A percentile compares a stretch with the other conserved stretches of the same genome.
Conservation (phyloP, 2,888 invertebrate species). For the Meiosimyza decipiens region DNA sequence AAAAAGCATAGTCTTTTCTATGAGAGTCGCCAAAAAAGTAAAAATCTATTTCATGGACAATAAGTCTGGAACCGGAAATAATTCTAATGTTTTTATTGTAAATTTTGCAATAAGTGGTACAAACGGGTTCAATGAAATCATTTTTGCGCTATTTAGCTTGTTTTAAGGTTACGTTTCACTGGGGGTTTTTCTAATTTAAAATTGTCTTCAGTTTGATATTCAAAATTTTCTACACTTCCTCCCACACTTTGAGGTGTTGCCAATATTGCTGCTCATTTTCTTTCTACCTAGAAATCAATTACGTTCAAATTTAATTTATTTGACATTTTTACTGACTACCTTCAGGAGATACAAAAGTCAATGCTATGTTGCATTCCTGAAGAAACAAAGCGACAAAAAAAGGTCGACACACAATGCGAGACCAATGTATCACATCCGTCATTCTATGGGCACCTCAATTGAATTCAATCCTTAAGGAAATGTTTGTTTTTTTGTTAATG, state of each 20-base stretch:
- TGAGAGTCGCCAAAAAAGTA: too few relatives aligned
- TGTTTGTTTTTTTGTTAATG: neutral
- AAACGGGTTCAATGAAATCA: too few relatives aligned
- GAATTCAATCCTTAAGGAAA: neutral
- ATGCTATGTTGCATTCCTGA: constrained; percentile 10
- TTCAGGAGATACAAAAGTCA: constrained; percentile 1
- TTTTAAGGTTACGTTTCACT: too few relatives aligned
- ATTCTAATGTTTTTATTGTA: too few relatives aligned
- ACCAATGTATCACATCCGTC: constrained; percentile 9
- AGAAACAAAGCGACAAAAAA: neutral
- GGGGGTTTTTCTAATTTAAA: too few relatives aligned
- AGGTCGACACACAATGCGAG: neutral
- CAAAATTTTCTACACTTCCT: neutral
- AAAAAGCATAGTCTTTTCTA: too few relatives aligned
- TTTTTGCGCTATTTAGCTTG: too few relatives aligned
- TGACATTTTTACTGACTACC: neutral
- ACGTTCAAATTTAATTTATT: constrained; percentile 16
- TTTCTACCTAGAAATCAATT: constrained; percentile 16
- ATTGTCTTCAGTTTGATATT: too few relatives aligned
- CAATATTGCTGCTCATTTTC: constrained; percentile 8
- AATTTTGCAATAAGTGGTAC: too few relatives aligned
- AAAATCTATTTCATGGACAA: too few relatives aligned
- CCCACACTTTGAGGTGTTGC: neutral
- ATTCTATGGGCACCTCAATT: neutral
- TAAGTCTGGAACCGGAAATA: too few relatives aligned